Percentiles rank a stretch among this genome's conserved stretches.
These are phyloP conservation scores for Ametastegia equiseti DNA, from an alignment of 2,888 invertebrate genomes.

Conservation along the genomic window DNA sequence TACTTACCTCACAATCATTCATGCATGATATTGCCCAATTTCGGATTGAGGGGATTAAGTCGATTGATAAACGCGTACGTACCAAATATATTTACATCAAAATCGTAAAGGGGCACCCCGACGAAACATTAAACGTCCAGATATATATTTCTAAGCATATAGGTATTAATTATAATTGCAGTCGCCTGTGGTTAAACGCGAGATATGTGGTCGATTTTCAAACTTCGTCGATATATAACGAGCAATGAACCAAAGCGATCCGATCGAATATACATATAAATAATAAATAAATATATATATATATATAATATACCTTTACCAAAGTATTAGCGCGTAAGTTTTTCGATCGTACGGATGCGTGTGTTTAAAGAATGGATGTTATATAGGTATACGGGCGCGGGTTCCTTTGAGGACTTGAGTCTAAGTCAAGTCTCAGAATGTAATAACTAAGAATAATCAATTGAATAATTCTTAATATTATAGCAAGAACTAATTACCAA, in stretches of 20 bases:
- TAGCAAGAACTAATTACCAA: neutral
- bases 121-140: conserved; percentile 49
- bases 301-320: conserved; percentile 65
- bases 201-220: neutral
- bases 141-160: conserved; percentile 16
- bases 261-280: conserved; percentile 52
- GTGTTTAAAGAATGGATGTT: conserved; percentile 23
- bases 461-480: neutral
- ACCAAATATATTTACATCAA: neutral
- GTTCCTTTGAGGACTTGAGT: conserved; percentile 24
- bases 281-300: no score
- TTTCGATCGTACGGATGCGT: conserved; percentile 34
- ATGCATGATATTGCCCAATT: no score
- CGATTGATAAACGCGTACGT: neutral
- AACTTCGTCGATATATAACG: conserved; percentile 36
- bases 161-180: conserved; percentile 18
- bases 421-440: neutral
- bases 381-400: conserved; percentile 6
- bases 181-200: conserved; percentile 20
- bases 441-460: neutral
- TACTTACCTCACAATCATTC: neutral
- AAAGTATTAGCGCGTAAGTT: conserved; percentile 72
- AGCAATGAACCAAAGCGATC: conserved; percentile 59
- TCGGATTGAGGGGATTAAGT: neutral
- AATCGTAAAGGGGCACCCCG: conserved; percentile 44